Conservation (phyloP, 2,888 invertebrate species). For the Rambutsinella grinnellia region DNA sequence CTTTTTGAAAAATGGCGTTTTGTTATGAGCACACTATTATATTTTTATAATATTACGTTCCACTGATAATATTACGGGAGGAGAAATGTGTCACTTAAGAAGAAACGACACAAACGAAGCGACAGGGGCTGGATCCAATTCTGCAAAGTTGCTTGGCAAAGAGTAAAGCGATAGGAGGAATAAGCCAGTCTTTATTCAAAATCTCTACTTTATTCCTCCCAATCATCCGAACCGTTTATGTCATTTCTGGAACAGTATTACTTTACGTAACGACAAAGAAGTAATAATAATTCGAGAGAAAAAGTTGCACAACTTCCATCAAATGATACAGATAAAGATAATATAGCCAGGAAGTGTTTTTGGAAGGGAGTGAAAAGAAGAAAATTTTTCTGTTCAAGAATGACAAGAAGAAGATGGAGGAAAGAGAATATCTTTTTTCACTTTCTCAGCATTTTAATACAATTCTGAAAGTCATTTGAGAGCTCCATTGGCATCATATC, state of each 20-base stretch:
- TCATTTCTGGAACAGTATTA: constrained; percentile 46
- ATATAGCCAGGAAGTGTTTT: constrained; percentile 21
- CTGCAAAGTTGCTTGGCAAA: background rate
- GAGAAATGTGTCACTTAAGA: constrained; percentile 32
- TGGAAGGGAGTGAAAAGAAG: background rate
- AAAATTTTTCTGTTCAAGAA: constrained; percentile 1
- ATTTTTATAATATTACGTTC: background rate
- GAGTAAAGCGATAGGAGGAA: too few species aligned
- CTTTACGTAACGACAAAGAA: constrained; percentile 14
- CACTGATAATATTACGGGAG: background rate
- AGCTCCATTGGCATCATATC: constrained; percentile 14
- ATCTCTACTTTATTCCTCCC: constrained; percentile 16
- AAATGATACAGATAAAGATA: constrained; percentile 38
- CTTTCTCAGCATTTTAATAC: background rate
- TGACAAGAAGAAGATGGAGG: constrained; percentile 3
- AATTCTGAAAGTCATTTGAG: background rate
- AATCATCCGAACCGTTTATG: constrained; percentile 18
- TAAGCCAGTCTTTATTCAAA: too few species aligned
- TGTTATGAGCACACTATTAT: background rate
- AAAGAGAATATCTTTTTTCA: background rate
- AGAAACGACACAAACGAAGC: constrained; percentile 14
- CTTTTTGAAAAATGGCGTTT: constrained; percentile 1
- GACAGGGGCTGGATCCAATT: constrained; percentile 10
- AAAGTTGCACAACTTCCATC: constrained; percentile 33
- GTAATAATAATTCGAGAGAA: background rate